Conservation (phyloP, 2,113 vertebrate genomes). For the Tragulus kanchil region DNA sequence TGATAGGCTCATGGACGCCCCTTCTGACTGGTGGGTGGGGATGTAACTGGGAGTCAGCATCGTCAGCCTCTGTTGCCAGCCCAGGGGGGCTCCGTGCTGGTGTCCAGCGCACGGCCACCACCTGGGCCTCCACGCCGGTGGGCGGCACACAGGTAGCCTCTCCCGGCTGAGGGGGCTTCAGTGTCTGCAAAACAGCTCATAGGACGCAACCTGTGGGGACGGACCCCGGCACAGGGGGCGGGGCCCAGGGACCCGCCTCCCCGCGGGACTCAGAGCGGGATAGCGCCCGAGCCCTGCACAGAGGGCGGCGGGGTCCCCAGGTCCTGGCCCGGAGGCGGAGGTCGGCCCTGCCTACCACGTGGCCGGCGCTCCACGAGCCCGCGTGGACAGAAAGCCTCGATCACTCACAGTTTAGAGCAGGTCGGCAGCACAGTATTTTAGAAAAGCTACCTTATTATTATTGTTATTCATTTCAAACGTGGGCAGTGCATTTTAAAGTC, state of each 20-base stretch:
- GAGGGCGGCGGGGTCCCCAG: fast-evolving
- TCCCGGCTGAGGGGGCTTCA: too few species aligned
- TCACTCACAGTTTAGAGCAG: fast-evolving
- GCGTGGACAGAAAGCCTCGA: fast-evolving
- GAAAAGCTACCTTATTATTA: not conserved
- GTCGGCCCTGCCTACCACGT: fast-evolving
- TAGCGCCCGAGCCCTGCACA: not conserved
- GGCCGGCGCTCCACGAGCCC: fast-evolving
- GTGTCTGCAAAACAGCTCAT: too few species aligned
- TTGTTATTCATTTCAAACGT: not conserved
- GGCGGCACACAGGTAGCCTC: too few species aligned
- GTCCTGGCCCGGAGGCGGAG: fast-evolving
- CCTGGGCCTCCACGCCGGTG: too few species aligned
- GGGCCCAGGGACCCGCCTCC: not conserved
- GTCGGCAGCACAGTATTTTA: not conserved
- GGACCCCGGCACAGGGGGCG: not conserved
- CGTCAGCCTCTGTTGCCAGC: too few species aligned
- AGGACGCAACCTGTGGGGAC: too few species aligned
- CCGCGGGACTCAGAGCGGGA: fast-evolving
- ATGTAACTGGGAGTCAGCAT: too few species aligned
- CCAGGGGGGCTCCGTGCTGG: too few species aligned
- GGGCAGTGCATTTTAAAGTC: not conserved
- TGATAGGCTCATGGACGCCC: too few species aligned
- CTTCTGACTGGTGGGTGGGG: too few species aligned
- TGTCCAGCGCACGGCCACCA: too few species aligned